Evolutionary conservation across 1,140 invertebrate species (phyloP), one percentile per base, ranked within the genome.

Genomic region (Dolichoris vasculosae): DNA sequence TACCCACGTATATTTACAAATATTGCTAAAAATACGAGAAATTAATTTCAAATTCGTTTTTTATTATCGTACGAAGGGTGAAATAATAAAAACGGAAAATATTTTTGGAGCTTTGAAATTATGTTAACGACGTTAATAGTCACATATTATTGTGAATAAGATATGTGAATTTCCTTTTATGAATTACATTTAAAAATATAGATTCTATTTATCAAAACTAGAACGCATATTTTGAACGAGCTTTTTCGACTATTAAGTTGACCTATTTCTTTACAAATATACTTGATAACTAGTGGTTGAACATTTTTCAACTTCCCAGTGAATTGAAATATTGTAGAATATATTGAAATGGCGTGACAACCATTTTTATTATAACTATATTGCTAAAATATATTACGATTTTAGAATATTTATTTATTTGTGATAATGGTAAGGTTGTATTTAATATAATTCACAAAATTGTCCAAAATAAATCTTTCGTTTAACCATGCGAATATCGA

Each of bases 231-330:
- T 71, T 73, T 20, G 38, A 69, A 23, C 2, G 30, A 43, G 69
- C 7, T 26, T 73, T n/a, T 73, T 73, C 1, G 23, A 40, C 35
- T 26, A 73, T 40, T 73, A 38, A 73, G 40, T 73, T 43, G 69
- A 43, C 69, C 69, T 40, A 43, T 38, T 73, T 43, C 35, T 73
- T 43, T 73, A 73, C 23, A n/a, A 73, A 43, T 73, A 69, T 38
- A 38, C 30, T 38, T 38, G 35, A 69, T 69, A 69, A 69, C 67
- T 38, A 2, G 32, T 3, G 30, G 15, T 69, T 69, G 32, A 69
- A 69, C 35, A 69, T 69, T 69, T 69, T 69, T 69, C 38, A 69
- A 40, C 1, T 38, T 20, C 35, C 0, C 2, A 40, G 4, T 69
- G 32, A 67, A 67, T 67, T 0, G 0, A 67, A 67, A 30, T 69